Evolutionary conservation across 2,113 vertebrate genomes (phyloP), one percentile per base, ranked within the genome.

Genomic region (Pycnonotus jocosus): DNA sequence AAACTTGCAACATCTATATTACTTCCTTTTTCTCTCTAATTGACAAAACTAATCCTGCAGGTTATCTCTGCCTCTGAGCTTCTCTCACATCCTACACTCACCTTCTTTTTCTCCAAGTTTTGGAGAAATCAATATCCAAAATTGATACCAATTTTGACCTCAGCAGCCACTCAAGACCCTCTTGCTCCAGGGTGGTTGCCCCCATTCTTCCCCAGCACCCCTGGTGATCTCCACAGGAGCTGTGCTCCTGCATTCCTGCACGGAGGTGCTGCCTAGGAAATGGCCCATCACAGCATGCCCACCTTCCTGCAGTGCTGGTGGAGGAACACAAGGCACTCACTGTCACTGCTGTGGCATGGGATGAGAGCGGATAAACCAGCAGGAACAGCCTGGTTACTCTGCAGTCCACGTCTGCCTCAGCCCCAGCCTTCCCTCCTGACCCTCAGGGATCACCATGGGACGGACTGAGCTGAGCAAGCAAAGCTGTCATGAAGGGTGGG

Each of bases 371-470:
- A 47, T 33, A 42, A 73, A 60, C 27, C 9, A 33, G 35, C 0
- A 0, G 15, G 20, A 50, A 9, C 33, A 20, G 47, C 42, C 23
- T 3, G 15, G 9, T 21, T 23, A 4, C 77, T n/a, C 42, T 13
- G 31, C 38, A 19, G 35, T 2, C 50, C 69, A 25, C 3, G 2
- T 10, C 44, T 23, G 20, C 1, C 1, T 7, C 69, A 81, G 66
- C 21, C 47, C 69, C 78, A 40, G 66, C 8, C 31, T 44, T 68
- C 1, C 2, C 25, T 40, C 31, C n/a, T 23, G 62, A 37, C 3
- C 48, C n/a, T 17, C 12, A 2, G 0, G 0, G 14, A 61, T 10
- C 19, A 8, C 0, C 3, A 11, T 0, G 1, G 0, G 19, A 64
- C 0, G 3, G 40, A 58, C 1, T 2, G 44, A 92, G 62, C 51